phyloP scores from a whole-genome alignment of 1,140 invertebrate genomes.

The Papilio glaucus region DNA sequence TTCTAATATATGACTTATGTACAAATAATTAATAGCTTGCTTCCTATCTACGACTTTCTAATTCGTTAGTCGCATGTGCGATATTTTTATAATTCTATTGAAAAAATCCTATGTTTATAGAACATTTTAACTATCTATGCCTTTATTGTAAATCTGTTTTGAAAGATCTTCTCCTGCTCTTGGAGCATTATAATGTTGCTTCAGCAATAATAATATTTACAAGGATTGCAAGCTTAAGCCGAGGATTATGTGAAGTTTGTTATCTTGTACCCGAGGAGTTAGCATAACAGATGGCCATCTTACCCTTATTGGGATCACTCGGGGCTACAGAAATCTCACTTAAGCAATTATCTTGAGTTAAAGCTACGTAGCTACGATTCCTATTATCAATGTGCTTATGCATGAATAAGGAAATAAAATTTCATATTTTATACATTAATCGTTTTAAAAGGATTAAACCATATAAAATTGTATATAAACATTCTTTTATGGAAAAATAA shows the following conservation, averaged over 20 bases:
- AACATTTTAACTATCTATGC: too few relatives aligned
- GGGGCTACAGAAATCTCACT: constrained; percentile 68
- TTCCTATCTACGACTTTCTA: too few relatives aligned
- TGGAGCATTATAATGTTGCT: not conserved
- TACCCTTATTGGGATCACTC: constrained; percentile 47
- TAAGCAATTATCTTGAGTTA: constrained; percentile 64
- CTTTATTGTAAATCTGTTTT: not conserved
- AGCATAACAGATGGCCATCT: constrained; percentile 54
- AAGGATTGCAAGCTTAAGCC: constrained; percentile 35
- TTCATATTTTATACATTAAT: not conserved
- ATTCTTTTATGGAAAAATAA: too few relatives aligned
- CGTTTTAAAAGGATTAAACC: too few relatives aligned
- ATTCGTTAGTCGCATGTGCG: too few relatives aligned
- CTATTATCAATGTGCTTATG: not conserved
- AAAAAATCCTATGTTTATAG: too few relatives aligned
- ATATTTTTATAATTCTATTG: too few relatives aligned
- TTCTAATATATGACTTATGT: too few relatives aligned
- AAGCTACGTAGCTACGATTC: not conserved
- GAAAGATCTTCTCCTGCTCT: not conserved
- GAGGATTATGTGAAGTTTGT: constrained; percentile 41
- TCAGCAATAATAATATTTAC: constrained; percentile 17
- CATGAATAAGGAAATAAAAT: not conserved
- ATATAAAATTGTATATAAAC: too few relatives aligned
- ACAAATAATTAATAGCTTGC: too few relatives aligned
- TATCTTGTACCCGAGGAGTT: constrained; percentile 61